Conservation (phyloP, 2,113 vertebrate species). For the Coracopsis vasa region DNA sequence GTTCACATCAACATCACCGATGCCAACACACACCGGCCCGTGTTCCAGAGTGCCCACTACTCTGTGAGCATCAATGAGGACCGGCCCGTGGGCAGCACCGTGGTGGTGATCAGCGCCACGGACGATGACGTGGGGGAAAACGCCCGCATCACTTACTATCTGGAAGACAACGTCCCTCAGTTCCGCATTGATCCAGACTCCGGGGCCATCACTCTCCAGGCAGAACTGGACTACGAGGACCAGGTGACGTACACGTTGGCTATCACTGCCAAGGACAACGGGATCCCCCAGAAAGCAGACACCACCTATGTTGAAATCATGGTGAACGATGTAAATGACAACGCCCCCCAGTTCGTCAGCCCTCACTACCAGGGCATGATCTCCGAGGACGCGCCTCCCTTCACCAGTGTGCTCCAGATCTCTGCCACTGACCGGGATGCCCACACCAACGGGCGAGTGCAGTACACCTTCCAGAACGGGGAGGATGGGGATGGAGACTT, state of each 20-base stretch:
- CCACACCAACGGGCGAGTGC: conserved; percentile 92
- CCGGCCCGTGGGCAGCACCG: conserved; percentile 89
- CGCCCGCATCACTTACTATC: conserved; percentile 90
- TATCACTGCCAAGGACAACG: conserved; percentile 95
- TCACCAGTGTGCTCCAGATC: conserved; percentile 95
- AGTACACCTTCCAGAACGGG: conserved; percentile 98
- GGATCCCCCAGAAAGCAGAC: conserved; percentile 97
- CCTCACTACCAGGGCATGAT: conserved; percentile 92
- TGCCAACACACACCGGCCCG: conserved; percentile 94
- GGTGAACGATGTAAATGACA: conserved; percentile 98
- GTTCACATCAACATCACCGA: conserved; percentile 98
- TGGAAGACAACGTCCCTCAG: conserved; percentile 96
- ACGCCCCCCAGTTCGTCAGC: conserved; percentile 92
- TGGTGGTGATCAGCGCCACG: conserved; percentile 94
- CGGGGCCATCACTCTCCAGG: conserved; percentile 93
- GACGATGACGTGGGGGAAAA: conserved; percentile 98
- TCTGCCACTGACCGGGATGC: conserved; percentile 95
- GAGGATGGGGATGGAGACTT: conserved; percentile 98
- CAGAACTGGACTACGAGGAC: conserved; percentile 95
- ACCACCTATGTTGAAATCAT: conserved; percentile 98
- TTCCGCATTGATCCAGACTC: conserved; percentile 90
- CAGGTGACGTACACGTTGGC: conserved; percentile 96
- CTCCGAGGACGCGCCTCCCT: conserved; percentile 92
- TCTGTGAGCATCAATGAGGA: conserved; percentile 93
- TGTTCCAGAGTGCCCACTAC: conserved; percentile 97